Evolutionary conservation across 2,888 invertebrate genomes (phyloP), one percentile per base, ranked within the genome.

Genomic region (Coelogynopora nodosa): DNA sequence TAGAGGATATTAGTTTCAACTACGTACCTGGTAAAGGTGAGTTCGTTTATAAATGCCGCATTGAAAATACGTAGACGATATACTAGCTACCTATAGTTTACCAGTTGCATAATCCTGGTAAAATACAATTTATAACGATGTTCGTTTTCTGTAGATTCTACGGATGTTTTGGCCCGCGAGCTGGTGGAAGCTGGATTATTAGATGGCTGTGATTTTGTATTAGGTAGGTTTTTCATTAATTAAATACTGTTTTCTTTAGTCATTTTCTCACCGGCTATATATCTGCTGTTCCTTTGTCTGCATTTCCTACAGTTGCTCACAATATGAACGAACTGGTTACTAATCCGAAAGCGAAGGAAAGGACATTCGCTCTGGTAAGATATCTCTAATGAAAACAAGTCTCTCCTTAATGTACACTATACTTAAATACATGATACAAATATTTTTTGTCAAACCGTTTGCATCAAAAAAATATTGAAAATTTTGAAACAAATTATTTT

Each of bases 131-230:
- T 49, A 49, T 18, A 49, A 49, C 5, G 18, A 49, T 49, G 5
- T 49, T 49, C 49, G 49, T 18, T 18, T 10, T 49, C 18, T 49
- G 5, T 49, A 67, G 84, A 84, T 23, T 29, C 23, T 74, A n/a
- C 84, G 5, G 84, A 84, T 49, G n/a, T 74, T 49, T 27, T 84
- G 2, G 84, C 84, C 84, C 18, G 49, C n/a, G 84, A 84, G 67
- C 49, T 84, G 2, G 84, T 84, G 2, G 84, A 84, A 23, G 84
- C 23, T 31, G 84, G 67, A n/a, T 49, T 84, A 13, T 29, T 84
- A 13, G 84, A 84, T 67, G 84, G 84, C 23, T 84, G 84, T 67
- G 84, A 84, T 67, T 49, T 84, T 18, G 18, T 84, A 74, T 26
- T 84, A 1, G 84, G 84, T 67, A 67, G 5, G 84, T 84, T 83